These are phyloP conservation scores for Esox lucius DNA, from an alignment of 2,797 vertebrate species.

Conservation along the genomic window DNA sequence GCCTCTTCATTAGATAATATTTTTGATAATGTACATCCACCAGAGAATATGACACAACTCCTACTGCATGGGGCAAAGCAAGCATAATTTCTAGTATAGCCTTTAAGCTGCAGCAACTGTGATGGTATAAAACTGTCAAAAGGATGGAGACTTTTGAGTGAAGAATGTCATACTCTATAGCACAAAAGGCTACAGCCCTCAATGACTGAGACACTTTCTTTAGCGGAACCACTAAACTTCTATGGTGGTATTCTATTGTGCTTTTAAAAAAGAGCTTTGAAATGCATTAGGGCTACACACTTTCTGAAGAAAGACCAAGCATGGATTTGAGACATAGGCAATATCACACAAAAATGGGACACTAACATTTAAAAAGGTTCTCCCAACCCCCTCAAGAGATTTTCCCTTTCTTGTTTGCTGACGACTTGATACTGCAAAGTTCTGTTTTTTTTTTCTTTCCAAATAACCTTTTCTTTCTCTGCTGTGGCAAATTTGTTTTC, in stretches of 20 bases:
- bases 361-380: slow-evolving; percentile 63
- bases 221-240: slow-evolving; percentile 73
- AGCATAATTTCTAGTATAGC: slow-evolving; percentile 40
- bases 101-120: slow-evolving; percentile 50
- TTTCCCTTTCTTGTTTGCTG: slow-evolving; percentile 69
- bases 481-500: slow-evolving; percentile 79
- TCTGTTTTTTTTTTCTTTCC: slow-evolving; percentile 64
- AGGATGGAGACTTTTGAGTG: slow-evolving; percentile 51
- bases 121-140: slow-evolving; percentile 52
- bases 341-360: slow-evolving; percentile 59
- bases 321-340: slow-evolving; percentile 73
- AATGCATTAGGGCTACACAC: slow-evolving; percentile 77
- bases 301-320: slow-evolving; percentile 75
- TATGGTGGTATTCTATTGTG: slow-evolving; percentile 72
- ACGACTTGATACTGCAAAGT: slow-evolving; percentile 76
- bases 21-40: not conserved
- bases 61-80: slow-evolving; percentile 24
- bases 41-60: not conserved
- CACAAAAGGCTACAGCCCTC: slow-evolving; percentile 63
- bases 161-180: slow-evolving; percentile 48
- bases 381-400: slow-evolving; percentile 60
- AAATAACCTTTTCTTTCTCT: slow-evolving; percentile 61
- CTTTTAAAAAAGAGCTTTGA: slow-evolving; percentile 74
- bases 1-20: slow-evolving; percentile 26
- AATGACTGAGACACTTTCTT: slow-evolving; percentile 69